Base-by-base conservation (phyloP, 2,113 vertebrate genomes). In the Carassius carassius region DNA sequence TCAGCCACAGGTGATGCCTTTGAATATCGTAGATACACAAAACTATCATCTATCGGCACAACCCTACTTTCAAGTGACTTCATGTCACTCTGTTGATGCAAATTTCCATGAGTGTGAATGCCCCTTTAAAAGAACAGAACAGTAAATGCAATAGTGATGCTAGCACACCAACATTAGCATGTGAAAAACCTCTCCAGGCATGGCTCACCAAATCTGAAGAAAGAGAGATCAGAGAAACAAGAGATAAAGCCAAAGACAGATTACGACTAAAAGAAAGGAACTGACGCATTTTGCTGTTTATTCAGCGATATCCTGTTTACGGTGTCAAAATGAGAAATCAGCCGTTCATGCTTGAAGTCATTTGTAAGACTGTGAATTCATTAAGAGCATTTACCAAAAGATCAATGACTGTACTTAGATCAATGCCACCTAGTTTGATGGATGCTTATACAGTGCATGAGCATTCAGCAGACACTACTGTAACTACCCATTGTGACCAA, bases 51-150 rank as follows among this genome's bases (percentile, higher is more conserved):
- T 37, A 37, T 37, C 35, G 5, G 35, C 35, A 37, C 35, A 37
- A 37, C 35, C 35, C 35, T 37, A 37, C 8, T 49, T 41, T 41
- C 41, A 41, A 41, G 41, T 8, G 23, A 54, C 51, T 19, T 54
- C 5, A 5, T 17, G 51, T 54, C 1, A 54, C 70, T 58, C 3
- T 54, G 23, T 49, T 72, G 47, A 76, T 87, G 87, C 58, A 85
- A 85, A 81, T 90, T 41, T 35, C 47, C 13, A 35, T 85, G 84
- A 85, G 63, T 81, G 23, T 84, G 58, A 87, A 63, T 84, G 88
- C 72, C 13, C 32, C 65, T 62, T 74, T n/a, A 23, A 49, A 3
- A 41, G 41, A 10, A 77, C 17, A 58, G 32, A 62, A 78, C 51
- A 35, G 49, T 35, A 76, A 21, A 76, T 54, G 49, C 25, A 54